Evolutionary conservation across 1,140 invertebrate genomes (phyloP).

Genomic region (Thrips palmi): DNA sequence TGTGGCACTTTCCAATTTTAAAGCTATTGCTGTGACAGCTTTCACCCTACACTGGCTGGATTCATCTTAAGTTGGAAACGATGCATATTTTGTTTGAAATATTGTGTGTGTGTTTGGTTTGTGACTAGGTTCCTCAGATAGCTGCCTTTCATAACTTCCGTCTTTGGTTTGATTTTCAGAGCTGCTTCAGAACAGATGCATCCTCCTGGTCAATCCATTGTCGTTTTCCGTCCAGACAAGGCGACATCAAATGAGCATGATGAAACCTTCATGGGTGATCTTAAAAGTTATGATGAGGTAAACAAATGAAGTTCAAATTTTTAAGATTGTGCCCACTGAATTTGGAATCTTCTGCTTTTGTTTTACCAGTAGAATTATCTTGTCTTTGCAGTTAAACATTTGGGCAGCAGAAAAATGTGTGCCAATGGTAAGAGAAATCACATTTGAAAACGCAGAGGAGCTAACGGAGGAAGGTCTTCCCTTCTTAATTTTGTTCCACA

Average conservation of each 20-base stretch:
- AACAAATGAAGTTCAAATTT: conserved; percentile 8
- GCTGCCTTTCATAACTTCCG: not conserved
- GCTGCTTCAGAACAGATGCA: conserved; percentile 53
- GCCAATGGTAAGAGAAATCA: conserved; percentile 78
- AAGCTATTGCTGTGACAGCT: too few relatives aligned
- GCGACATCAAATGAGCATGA: conserved; percentile 59
- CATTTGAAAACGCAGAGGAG: conserved; percentile 98
- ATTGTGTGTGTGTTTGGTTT: too few relatives aligned
- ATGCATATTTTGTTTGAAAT: too few relatives aligned
- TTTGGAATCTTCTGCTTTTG: not conserved
- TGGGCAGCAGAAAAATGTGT: conserved; percentile 85
- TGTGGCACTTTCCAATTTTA: too few relatives aligned
- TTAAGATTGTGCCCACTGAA: not conserved
- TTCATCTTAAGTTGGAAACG: too few relatives aligned
- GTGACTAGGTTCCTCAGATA: too few relatives aligned
- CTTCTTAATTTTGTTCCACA: conserved; percentile 95
- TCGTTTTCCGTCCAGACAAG: conserved; percentile 63
- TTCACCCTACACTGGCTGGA: too few relatives aligned
- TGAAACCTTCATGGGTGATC: conserved; percentile 55
- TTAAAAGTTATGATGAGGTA: conserved; percentile 51
- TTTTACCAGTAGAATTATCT: not conserved
- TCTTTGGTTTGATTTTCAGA: conserved; percentile 19
- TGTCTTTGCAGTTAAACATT: conserved; percentile 31
- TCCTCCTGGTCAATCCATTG: conserved; percentile 54
- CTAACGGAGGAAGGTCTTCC: conserved; percentile 96